Percentiles rank a stretch among this genome's conserved stretches.
phyloP scores from a whole-genome alignment of 2,113 vertebrate genomes.

The Emydura subglobosa region DNA sequence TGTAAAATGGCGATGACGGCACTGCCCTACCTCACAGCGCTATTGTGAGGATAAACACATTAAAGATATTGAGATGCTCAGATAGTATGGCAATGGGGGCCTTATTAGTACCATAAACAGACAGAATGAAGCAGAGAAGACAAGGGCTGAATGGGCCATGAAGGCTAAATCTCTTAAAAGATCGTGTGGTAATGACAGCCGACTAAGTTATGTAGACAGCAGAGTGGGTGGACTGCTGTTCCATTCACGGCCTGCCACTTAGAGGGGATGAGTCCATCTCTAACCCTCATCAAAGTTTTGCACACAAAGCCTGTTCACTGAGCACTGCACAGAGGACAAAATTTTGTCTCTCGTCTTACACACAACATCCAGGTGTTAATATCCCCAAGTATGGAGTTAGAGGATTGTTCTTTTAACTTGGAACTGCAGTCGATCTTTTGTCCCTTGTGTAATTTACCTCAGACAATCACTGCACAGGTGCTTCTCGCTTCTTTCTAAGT shows the following conservation, averaged over 20 bases:
- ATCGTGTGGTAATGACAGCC: neutral
- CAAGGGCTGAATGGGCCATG: neutral
- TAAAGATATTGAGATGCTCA: neutral
- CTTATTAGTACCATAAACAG: neutral
- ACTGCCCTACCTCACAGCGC: neutral
- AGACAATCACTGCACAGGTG: neutral
- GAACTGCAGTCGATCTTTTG: neutral
- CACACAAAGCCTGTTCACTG: neutral
- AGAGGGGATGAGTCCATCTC: neutral
- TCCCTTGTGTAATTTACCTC: neutral
- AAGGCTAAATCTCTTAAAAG: neutral
- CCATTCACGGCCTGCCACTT: fast-evolving
- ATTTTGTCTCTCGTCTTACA: neutral
- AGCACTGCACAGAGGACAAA: neutral
- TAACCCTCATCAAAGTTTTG: too few species aligned
- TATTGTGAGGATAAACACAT: neutral
- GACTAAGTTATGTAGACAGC: fast-evolving
- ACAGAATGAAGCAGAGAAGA: neutral
- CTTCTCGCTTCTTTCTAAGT: neutral
- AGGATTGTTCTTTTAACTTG: neutral
- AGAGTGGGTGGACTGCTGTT: fast-evolving
- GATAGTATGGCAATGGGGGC: neutral
- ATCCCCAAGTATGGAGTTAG: too few species aligned
- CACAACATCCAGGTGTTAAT: neutral
- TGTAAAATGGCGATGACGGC: too few species aligned